phyloP scores from a whole-genome alignment of 2,797 vertebrate species.

The Loris lydekkerianus region DNA sequence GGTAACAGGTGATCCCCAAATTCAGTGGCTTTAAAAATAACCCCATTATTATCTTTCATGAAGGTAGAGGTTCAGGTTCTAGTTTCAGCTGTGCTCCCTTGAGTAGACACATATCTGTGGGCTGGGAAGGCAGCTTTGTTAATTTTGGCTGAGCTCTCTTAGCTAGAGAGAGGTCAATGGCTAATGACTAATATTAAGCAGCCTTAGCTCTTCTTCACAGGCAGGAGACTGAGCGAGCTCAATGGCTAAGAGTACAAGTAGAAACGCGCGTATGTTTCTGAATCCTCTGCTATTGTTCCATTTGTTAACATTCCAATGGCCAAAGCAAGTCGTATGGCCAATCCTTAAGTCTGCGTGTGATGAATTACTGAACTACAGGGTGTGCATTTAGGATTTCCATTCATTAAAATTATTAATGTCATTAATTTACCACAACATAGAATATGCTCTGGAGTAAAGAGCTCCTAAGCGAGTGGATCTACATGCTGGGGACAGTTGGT shows the following conservation, averaged over 20 bases:
- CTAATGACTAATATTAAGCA: background rate
- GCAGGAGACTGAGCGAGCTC: background rate
- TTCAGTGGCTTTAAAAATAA: constrained; percentile 28
- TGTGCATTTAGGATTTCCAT: background rate
- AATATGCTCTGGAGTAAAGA: background rate
- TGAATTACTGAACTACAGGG: background rate
- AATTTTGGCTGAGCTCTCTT: background rate
- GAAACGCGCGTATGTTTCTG: background rate
- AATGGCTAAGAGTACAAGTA: background rate
- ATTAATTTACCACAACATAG: background rate
- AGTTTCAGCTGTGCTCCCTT: background rate
- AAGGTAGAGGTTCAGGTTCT: background rate
- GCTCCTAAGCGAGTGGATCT: background rate
- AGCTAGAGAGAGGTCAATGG: background rate
- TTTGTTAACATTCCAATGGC: background rate
- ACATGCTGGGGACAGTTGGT: background rate
- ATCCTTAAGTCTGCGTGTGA: background rate
- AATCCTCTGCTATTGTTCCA: background rate
- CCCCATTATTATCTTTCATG: background rate
- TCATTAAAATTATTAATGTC: background rate
- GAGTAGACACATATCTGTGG: background rate
- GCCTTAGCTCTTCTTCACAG: background rate
- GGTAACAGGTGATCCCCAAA: background rate
- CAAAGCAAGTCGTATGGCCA: background rate
- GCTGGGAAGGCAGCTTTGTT: background rate